These are phyloP conservation scores for Hydrotaea cyrtoneurina DNA, from an alignment of 2,888 invertebrate genomes.

Conservation along the genomic window DNA sequence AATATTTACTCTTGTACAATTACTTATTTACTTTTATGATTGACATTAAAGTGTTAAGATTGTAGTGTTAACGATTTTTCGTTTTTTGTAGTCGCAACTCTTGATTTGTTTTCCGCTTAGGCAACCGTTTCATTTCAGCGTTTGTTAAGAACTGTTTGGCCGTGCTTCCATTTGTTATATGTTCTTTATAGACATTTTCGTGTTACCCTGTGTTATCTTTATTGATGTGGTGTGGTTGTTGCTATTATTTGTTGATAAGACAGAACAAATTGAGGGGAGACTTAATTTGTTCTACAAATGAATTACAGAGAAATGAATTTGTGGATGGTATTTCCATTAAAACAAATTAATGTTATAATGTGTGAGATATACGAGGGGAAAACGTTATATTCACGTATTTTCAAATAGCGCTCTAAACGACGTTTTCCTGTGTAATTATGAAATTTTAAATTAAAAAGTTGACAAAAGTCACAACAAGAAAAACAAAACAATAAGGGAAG, in stretches of 20 bases:
- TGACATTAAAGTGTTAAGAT: conserved; percentile 32
- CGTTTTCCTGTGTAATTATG: too few species aligned
- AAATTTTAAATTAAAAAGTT: too few species aligned
- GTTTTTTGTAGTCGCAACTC: neutral
- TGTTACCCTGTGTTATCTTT: conserved; percentile 52
- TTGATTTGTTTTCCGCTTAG: conserved; percentile 33
- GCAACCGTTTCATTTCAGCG: conserved; percentile 64
- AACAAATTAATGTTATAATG: neutral
- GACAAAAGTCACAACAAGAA: too few species aligned
- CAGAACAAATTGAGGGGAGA: neutral
- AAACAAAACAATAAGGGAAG: too few species aligned
- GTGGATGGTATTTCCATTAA: neutral
- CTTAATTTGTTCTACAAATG: conserved; percentile 2
- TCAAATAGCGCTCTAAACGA: too few species aligned
- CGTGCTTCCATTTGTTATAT: conserved; percentile 12
- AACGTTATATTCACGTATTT: too few species aligned
- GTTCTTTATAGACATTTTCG: conserved; percentile 1
- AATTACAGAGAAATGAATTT: conserved; percentile 9
- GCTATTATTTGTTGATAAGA: conserved; percentile 23
- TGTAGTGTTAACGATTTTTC: conserved; percentile 20
- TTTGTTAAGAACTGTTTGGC: conserved; percentile 57
- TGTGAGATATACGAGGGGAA: too few species aligned
- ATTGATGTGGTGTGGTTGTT: conserved; percentile 14
- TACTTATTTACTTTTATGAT: conserved; percentile 30
- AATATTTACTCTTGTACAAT: neutral